phyloP scores from a whole-genome alignment of 2,113 vertebrate species.

The Ochotona curzoniae region DNA sequence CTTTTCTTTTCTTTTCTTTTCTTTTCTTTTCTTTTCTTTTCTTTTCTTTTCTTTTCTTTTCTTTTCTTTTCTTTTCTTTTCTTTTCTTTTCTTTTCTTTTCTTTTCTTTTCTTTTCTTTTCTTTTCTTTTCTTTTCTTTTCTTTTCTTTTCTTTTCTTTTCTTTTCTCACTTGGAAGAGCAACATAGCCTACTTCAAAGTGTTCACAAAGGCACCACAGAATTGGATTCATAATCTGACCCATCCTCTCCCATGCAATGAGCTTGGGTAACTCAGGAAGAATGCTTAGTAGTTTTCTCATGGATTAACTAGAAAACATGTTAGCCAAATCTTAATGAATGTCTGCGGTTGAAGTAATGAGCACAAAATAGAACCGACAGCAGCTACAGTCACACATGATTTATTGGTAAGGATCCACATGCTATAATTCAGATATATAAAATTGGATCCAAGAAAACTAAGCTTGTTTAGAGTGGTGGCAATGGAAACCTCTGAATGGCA shows the following conservation, averaged over 20 bases:
- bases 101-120: too few species aligned
- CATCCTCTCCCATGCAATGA: neutral
- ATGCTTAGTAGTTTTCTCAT: constrained; percentile 39
- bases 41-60: too few species aligned
- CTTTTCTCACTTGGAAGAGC: neutral
- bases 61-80: neutral
- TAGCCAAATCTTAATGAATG: constrained; percentile 30
- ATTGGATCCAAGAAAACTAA: neutral
- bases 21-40: too few species aligned
- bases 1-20: too few species aligned
- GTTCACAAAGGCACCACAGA: neutral
- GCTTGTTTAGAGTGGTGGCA: constrained; percentile 11
- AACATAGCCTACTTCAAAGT: neutral
- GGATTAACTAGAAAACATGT: constrained; percentile 14
- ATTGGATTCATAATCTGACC: constrained; percentile 34
- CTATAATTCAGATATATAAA: neutral
- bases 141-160: too few species aligned
- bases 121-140: too few species aligned
- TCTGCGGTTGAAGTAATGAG: constrained; percentile 36
- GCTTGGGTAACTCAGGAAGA: constrained; percentile 18
- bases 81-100: too few species aligned
- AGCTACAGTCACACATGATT: neutral
- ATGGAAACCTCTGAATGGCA: neutral
- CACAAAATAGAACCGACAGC: constrained; percentile 57
- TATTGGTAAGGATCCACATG: neutral